Evolutionary conservation across 2,113 vertebrate genomes (phyloP), one percentile per base, ranked within the genome.

Genomic region (Percopsis transmontana): DNA sequence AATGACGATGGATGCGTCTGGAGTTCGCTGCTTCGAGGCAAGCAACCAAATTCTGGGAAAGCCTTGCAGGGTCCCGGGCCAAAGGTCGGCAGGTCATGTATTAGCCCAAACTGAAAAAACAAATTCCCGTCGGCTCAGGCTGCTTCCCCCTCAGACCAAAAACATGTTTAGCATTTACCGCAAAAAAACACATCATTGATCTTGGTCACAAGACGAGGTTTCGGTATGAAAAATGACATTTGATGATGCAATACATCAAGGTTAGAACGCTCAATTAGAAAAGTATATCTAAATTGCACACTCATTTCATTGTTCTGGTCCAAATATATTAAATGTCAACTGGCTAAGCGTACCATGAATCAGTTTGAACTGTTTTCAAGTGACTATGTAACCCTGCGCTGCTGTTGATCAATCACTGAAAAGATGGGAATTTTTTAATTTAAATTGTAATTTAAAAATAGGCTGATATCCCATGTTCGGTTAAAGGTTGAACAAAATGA

Each of bases 1-100:
- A 71, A 90, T 86, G 73, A 89, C 75, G 81, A 86, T 84, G 67
- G 77, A 88, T 87, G 81, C 56, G 53, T 74, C 66, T 53, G 39
- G 45, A 80, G 60, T 54, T 80, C 77, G 62, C 63, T 72, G 80
- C 77, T 80, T 80, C 79, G 68, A 76, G 85, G 70, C 71, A 80
- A 77, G 70, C 62, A 18, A 68, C 58, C 67, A 51, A 27, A 76
- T 88, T 90, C 86, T 88, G 82, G 84, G 87, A 86, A 89, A 41
- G 0, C 60, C 79, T 63, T 62, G 44, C 70, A 75, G 76, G 85
- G 77, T 16, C 16, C 40, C 15, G 67, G 70, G 76, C 66, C 81
- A 87, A 85, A 88, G 87, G 84, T 87, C 82, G 77, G 68, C 19
- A 68, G 9, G 8, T 42, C 14, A 19, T 33, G 27, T 33, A 78